phyloP scores from a whole-genome alignment of 2,113 vertebrate species.

The Gobiocypris rarus region DNA sequence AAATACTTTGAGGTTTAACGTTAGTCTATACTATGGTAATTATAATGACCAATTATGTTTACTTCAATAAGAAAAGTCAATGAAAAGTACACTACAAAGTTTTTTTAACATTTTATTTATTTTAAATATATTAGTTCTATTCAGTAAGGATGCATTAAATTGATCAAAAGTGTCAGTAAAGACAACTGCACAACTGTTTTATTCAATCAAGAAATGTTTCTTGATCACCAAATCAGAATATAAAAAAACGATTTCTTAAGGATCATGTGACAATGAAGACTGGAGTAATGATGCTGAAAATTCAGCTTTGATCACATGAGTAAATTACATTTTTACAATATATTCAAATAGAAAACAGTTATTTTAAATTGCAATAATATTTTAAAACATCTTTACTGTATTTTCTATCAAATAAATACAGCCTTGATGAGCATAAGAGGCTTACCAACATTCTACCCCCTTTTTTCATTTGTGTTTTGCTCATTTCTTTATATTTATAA shows the following conservation, averaged over 20 bases:
- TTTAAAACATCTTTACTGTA: background rate
- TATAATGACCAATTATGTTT: no score
- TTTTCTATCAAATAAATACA: background rate
- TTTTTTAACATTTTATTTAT: background rate
- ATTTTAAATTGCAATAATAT: background rate
- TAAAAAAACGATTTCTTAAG: background rate
- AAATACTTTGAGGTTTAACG: no score
- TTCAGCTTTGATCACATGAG: background rate
- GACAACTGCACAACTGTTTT: background rate
- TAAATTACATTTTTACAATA: background rate
- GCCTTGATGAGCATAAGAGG: background rate
- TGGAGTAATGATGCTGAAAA: background rate
- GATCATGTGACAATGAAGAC: background rate
- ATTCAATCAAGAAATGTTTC: background rate
- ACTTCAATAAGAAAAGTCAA: background rate
- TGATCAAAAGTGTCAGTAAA: background rate
- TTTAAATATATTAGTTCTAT: background rate
- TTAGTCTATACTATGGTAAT: no score
- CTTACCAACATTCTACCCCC: background rate
- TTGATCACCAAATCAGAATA: background rate
- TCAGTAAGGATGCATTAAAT: background rate
- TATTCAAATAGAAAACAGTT: background rate
- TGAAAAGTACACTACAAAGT: background rate
- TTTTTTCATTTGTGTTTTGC: background rate
- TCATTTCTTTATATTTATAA: background rate